Base-by-base conservation (phyloP, 2,888 invertebrate genomes). In the Teleogryllus oceanicus region DNA sequence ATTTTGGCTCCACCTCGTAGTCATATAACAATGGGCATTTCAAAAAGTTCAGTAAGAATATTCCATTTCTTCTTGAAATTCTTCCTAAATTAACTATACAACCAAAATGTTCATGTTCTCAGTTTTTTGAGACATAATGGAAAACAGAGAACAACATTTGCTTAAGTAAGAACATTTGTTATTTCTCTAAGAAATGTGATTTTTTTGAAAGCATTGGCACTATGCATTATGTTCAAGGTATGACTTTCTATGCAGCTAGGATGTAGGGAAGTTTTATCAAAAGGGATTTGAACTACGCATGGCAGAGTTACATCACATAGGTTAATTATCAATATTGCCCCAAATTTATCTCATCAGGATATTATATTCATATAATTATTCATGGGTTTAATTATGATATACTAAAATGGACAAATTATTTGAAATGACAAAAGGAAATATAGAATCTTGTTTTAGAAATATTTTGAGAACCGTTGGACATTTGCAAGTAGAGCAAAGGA, bases 121-220 rank as follows among this genome's bases (percentile, higher is more conserved):
- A 62, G n/a, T 18, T 13, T n/a, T 62, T n/a, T 8, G 13, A 62
- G n/a, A 62, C 13, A 62, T n/a, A 62, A 4, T 62, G 62, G n/a
- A 16, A n/a, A 62, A 62, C 62, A 62, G n/a, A 62, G 62, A 62
- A 13, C 62, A 62, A 13, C n/a, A 13, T 13, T 62, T 62, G 13
- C 13, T 13, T 62, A 62, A n/a, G 62, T 62, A 13, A 62, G 16
- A 62, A 37, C 37, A 37, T 37, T 37, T 37, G 62, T 62, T 13
- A n/a, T 62, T 13, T 18, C n/a, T 62, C 62, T 62, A 62, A 13
- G n/a, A 62, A 62, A 16, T 18, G 16, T 62, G 62, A 62, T 62
- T 62, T 62, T 51, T 18, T 62, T 62, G 62, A 18, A 62, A 62
- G 62, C 62, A 62, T 62, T 62, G 62, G 62, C 62, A 62, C 62